Evolutionary conservation across 2,797 vertebrate genomes (phyloP).

Genomic region (Myiotriccus ornatus): DNA sequence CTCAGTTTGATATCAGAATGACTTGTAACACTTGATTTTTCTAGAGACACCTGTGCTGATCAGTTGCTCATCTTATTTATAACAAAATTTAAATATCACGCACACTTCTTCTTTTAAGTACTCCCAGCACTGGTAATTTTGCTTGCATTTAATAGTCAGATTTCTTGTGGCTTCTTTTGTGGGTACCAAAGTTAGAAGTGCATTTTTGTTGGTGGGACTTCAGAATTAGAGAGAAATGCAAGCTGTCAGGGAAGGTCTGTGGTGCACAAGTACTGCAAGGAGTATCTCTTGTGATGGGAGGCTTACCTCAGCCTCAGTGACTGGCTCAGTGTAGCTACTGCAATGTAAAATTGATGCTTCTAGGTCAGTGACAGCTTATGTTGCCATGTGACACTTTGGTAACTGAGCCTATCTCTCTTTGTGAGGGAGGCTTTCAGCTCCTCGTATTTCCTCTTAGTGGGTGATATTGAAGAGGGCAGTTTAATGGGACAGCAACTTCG

Average conservation of each 20-base stretch:
- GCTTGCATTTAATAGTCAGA: neutral
- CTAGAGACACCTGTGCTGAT: neutral
- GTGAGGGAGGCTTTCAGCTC: neutral
- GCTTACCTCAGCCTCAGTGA: neutral
- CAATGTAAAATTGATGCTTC: conserved; percentile 49
- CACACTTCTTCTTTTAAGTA: conserved; percentile 9
- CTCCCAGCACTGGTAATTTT: neutral
- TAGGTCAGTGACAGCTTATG: conserved; percentile 24
- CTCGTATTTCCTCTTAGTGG: neutral
- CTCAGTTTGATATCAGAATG: neutral
- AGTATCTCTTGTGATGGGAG: neutral
- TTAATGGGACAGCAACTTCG: neutral
- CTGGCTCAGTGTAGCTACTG: neutral
- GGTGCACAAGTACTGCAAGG: neutral
- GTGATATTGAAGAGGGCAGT: neutral
- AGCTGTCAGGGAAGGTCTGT: neutral
- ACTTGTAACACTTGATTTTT: neutral
- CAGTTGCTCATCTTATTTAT: neutral
- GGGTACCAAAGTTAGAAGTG: neutral
- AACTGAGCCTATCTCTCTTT: conserved; percentile 35
- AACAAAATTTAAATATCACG: neutral
- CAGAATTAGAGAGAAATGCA: neutral
- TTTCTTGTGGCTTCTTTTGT: conserved; percentile 13
- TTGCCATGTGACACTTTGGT: conserved; percentile 6
- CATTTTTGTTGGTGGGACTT: neutral